phyloP scores from a whole-genome alignment of 2,113 vertebrate species.

The Heloderma charlesbogerti region DNA sequence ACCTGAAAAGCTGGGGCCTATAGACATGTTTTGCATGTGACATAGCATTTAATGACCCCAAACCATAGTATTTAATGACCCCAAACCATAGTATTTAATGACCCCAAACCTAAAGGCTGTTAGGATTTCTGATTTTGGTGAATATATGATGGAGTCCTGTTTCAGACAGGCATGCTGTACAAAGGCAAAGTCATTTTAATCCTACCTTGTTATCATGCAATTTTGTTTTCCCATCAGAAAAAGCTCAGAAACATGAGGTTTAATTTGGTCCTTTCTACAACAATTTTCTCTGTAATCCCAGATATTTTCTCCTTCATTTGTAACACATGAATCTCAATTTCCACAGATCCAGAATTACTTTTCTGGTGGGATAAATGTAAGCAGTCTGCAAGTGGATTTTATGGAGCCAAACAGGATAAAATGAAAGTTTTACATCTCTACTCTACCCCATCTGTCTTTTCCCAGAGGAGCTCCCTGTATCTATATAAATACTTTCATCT shows the following conservation, averaged over 20 bases:
- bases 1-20: background rate
- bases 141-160: background rate
- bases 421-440: background rate
- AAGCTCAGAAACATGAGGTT: conserved; percentile 8
- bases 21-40: background rate
- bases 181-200: background rate
- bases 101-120: background rate
- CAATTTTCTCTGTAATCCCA: background rate
- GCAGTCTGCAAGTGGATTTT: conserved; percentile 30
- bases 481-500: background rate
- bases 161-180: background rate
- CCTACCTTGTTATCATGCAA: background rate
- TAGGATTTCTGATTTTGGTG: background rate
- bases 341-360: background rate
- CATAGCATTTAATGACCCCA: background rate
- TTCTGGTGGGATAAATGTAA: conserved; percentile 38
- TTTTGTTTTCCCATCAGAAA: conserved; percentile 31
- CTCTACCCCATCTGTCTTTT: conserved; percentile 45
- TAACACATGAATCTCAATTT: background rate
- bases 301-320: background rate
- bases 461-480: background rate
- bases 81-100: background rate
- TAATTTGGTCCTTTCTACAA: background rate
- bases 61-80: background rate
- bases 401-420: conserved; percentile 43